These are phyloP conservation scores for Hypomesus transpacificus DNA, from an alignment of 2,113 vertebrate species.

Conservation along the genomic window DNA sequence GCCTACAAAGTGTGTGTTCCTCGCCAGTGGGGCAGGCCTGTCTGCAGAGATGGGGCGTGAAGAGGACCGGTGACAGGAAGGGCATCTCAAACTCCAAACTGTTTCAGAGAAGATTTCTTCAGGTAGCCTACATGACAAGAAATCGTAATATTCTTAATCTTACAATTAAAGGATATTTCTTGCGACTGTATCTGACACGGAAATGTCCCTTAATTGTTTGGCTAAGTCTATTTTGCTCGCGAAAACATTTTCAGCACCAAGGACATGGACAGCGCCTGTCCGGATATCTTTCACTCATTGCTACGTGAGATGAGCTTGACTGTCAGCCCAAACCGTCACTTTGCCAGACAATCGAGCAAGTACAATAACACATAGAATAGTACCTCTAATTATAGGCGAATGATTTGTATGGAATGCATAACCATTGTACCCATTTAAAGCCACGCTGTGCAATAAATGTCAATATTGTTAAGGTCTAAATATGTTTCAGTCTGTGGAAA, in stretches of 20 bases:
- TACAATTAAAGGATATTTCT: conserved; percentile 85
- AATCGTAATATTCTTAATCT: conserved; percentile 62
- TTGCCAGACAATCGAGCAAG: neutral
- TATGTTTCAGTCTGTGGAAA: no score
- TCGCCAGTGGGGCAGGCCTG: no score
- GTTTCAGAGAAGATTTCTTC: conserved; percentile 4
- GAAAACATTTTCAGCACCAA: conserved; percentile 50
- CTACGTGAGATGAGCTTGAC: neutral
- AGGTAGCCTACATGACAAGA: neutral
- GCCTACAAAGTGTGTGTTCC: no score
- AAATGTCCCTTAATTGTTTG: conserved; percentile 79
- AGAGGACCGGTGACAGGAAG: no score
- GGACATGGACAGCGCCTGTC: conserved; percentile 53
- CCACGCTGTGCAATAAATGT: no score
- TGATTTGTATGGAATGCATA: no score
- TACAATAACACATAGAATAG: no score
- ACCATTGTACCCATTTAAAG: no score
- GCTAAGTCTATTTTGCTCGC: conserved; percentile 59
- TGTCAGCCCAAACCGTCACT: neutral
- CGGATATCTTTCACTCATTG: neutral
- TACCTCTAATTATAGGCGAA: no score
- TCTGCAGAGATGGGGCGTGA: no score
- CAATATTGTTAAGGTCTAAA: no score
- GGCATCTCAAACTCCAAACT: neutral
- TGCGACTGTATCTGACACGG: conserved; percentile 60